Conservation (phyloP, 1,140 invertebrate species). For the Drosophila takahashii region DNA sequence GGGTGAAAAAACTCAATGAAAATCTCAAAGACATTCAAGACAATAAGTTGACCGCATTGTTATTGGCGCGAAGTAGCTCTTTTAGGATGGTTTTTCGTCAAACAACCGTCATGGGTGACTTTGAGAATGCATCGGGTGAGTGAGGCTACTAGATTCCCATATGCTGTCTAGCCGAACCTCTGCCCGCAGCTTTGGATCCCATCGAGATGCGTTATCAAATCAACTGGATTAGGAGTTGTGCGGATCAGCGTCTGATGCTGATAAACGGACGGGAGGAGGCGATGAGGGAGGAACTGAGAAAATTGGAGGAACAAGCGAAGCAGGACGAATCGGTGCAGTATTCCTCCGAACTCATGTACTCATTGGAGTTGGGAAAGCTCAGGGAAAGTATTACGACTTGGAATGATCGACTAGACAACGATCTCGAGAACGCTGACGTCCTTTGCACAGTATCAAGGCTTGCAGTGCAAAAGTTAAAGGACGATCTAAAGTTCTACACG, state of each 20-base stretch:
- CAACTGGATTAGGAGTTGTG: constrained; percentile 46
- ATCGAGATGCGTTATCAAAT: constrained; percentile 49
- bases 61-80: background rate
- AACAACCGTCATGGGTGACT: background rate
- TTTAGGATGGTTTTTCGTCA: background rate
- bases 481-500: constrained; percentile 43
- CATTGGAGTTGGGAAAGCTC: constrained; percentile 16
- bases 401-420: constrained; percentile 26
- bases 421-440: constrained; percentile 43
- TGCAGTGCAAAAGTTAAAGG: constrained; percentile 31
- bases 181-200: constrained; percentile 33
- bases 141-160: background rate
- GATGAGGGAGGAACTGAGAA: background rate
- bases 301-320: background rate
- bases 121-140: constrained; percentile 2
- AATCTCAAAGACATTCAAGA: background rate
- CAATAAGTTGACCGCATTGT: background rate
- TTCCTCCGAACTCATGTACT: constrained; percentile 8
- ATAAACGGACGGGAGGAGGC: constrained; percentile 12
- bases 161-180: background rate
- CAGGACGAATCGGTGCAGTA: background rate
- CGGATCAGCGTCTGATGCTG: constrained; percentile 27
- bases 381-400: constrained; percentile 8
- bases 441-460: constrained; percentile 8
- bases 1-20: background rate